Conservation (phyloP, 2,888 invertebrate genomes). For the Dorcus parallelipipedus region DNA sequence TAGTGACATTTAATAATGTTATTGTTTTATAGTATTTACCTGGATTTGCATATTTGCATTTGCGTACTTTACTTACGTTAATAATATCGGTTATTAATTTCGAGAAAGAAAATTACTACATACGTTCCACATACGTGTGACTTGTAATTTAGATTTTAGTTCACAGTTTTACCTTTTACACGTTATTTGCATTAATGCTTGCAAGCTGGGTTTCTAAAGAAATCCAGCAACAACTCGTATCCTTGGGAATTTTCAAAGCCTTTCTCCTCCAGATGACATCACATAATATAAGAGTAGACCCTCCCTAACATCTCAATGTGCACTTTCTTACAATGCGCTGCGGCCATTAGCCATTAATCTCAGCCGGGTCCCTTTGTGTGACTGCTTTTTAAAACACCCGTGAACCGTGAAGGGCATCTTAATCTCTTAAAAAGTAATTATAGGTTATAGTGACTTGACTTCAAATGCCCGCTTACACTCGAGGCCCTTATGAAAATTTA, state of each 20-base stretch:
- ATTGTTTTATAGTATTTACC: too few species aligned
- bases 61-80: too few species aligned
- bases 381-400: slow-evolving; percentile 33
- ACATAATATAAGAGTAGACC: slow-evolving; percentile 48
- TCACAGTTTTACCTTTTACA: too few species aligned
- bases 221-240: not conserved
- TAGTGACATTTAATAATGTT: too few species aligned
- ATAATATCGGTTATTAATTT: too few species aligned
- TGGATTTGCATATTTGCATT: too few species aligned
- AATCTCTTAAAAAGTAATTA: slow-evolving; percentile 39
- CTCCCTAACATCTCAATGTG: slow-evolving; percentile 64
- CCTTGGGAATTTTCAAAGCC: slow-evolving; percentile 8
- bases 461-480: slow-evolving; percentile 4
- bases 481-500: slow-evolving; percentile 15
- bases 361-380: slow-evolving; percentile 29
- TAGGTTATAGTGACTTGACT: slow-evolving; percentile 23
- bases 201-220: too few species aligned
- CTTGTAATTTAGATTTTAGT: too few species aligned
- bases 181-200: too few species aligned
- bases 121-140: too few species aligned
- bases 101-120: too few species aligned
- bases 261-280: slow-evolving; percentile 18
- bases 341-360: slow-evolving; percentile 39
- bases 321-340: slow-evolving; percentile 35
- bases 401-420: slow-evolving; percentile 35